These are phyloP conservation scores for Limenitis camilla DNA, from an alignment of 2,888 invertebrate genomes.

Conservation along the genomic window DNA sequence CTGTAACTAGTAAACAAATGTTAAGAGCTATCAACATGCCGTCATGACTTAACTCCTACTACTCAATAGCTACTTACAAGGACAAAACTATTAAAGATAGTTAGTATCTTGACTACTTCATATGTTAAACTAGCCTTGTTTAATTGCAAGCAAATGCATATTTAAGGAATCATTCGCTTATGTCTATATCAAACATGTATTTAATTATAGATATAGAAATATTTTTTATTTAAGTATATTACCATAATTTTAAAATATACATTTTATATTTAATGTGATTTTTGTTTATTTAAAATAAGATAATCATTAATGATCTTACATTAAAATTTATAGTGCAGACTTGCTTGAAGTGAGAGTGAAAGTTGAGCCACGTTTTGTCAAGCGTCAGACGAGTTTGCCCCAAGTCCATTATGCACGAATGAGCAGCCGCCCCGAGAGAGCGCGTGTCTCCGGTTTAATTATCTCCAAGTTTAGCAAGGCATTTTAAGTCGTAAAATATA, in stretches of 20 bases:
- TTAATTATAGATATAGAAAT: too few relatives aligned
- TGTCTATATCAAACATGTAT: too few relatives aligned
- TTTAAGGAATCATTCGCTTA: too few relatives aligned
- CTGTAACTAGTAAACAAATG: conserved; percentile 48
- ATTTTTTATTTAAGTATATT: too few relatives aligned
- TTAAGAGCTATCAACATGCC: not conserved
- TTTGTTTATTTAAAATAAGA: not conserved
- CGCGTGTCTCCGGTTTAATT: conserved; percentile 64
- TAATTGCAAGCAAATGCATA: too few relatives aligned
- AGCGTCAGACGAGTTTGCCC: conserved; percentile 60
- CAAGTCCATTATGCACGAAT: conserved; percentile 72
- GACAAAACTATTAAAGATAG: too few relatives aligned
- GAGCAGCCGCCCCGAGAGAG: conserved; percentile 71
- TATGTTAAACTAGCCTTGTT: too few relatives aligned
- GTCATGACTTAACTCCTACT: too few relatives aligned
- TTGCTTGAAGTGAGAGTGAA: conserved; percentile 66
- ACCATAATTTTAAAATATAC: too few relatives aligned
- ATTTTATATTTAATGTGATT: too few relatives aligned
- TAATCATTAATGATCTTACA: conserved; percentile 29
- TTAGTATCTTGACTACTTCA: too few relatives aligned
- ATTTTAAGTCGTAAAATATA: conserved; percentile 29
- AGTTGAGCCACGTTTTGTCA: conserved; percentile 69
- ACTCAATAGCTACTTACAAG: too few relatives aligned
- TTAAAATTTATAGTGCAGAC: conserved; percentile 43
- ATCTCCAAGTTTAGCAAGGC: conserved; percentile 32